Conservation (phyloP, 2,797 vertebrate species). For the Ctenopoma multispine region DNA sequence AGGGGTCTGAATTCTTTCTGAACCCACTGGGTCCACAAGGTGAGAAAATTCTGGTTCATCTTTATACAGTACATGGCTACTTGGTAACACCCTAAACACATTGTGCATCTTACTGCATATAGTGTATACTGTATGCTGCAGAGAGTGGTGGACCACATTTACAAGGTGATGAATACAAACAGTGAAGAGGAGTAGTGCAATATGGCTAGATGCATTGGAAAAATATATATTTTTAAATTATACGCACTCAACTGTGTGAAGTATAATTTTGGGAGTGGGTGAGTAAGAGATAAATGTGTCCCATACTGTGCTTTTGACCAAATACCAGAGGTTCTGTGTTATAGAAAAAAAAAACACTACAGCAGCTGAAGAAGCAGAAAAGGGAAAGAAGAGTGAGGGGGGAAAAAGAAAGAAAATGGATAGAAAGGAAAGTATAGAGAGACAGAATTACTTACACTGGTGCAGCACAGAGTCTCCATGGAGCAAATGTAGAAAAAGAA, state of each 20-base stretch:
- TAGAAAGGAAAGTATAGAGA: slow-evolving; percentile 19
- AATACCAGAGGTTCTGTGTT: neutral
- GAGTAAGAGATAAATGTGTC: neutral
- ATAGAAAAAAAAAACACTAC: slow-evolving; percentile 7
- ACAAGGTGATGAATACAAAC: slow-evolving; percentile 20
- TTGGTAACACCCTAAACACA: neutral
- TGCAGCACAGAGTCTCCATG: slow-evolving; percentile 82
- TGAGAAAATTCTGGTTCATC: neutral
- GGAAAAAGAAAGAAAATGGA: slow-evolving; percentile 13
- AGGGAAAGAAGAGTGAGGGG: slow-evolving; percentile 11
- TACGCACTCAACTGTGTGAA: slow-evolving; percentile 5
- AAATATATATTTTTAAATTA: neutral
- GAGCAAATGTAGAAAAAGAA: slow-evolving; percentile 71
- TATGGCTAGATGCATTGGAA: slow-evolving; percentile 9
- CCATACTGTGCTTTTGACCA: neutral
- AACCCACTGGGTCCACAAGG: neutral
- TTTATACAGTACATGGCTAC: neutral
- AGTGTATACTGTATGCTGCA: neutral
- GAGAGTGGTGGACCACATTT: slow-evolving; percentile 1
- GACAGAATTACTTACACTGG: slow-evolving; percentile 78
- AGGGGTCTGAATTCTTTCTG: neutral
- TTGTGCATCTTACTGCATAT: neutral
- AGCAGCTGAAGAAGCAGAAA: slow-evolving; percentile 32
- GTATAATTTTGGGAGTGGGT: neutral
- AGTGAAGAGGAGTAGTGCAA: slow-evolving; percentile 16